These are phyloP conservation scores for Vidua macroura DNA, from an alignment of 2,113 vertebrate species.

Conservation along the genomic window DNA sequence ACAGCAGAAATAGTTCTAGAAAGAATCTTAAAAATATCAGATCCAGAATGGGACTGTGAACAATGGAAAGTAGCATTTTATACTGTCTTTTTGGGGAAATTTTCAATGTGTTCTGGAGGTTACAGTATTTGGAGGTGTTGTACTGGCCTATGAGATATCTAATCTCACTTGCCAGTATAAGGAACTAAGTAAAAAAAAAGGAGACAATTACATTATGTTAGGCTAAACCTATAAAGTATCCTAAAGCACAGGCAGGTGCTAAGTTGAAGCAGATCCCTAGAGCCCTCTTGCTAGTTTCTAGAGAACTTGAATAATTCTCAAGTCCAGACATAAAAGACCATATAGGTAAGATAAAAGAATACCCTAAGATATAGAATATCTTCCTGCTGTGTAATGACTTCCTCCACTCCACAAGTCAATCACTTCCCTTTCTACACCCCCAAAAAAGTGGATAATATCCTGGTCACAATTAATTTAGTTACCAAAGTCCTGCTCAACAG, in stretches of 20 bases:
- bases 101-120: background rate
- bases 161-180: background rate
- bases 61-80: background rate
- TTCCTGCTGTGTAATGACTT: background rate
- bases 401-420: background rate
- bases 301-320: background rate
- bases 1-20: background rate
- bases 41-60: background rate
- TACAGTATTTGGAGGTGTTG: background rate
- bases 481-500: background rate
- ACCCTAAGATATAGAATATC: background rate
- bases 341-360: background rate
- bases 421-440: background rate
- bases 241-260: background rate
- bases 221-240: background rate
- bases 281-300: background rate
- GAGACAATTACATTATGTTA: background rate
- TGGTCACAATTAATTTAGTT: background rate
- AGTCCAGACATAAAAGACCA: background rate
- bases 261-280: background rate
- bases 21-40: background rate
- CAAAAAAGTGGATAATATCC: background rate
- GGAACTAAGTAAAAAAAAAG: background rate
- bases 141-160: background rate
- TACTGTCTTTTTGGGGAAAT: background rate